Percentiles rank a stretch among this genome's conserved stretches.
phyloP scores from a whole-genome alignment of 2,888 invertebrate genomes.

The Adineta ricciae region DNA sequence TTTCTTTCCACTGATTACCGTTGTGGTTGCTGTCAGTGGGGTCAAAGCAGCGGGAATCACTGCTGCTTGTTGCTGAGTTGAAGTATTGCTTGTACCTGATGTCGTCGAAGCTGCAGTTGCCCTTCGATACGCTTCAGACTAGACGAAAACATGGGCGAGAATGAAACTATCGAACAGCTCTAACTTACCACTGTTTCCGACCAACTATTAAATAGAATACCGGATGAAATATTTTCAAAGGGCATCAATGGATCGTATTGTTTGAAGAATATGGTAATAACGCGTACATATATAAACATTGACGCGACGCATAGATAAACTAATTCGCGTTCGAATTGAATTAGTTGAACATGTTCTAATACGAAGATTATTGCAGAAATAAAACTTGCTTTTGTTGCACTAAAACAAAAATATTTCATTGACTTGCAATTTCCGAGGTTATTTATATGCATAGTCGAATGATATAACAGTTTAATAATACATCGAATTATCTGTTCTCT shows the following conservation, averaged over 20 bases:
- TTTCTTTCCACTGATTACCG: neutral
- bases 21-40: neutral
- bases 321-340: constrained; percentile 18
- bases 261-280: neutral
- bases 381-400: constrained; percentile 14
- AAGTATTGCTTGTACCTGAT: neutral
- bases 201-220: constrained; percentile 13
- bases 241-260: constrained; percentile 20
- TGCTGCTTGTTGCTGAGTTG: neutral
- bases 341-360: neutral
- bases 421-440: too few relatives aligned
- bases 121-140: constrained; percentile 9
- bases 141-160: neutral
- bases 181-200: neutral
- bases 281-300: neutral
- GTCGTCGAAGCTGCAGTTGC: neutral
- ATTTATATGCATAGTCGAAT: too few relatives aligned
- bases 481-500: too few relatives aligned
- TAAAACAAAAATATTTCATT: neutral
- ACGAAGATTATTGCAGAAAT: neutral
- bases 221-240: constrained; percentile 17
- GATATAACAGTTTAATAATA: too few relatives aligned
- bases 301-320: constrained; percentile 10
- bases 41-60: neutral
- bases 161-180: neutral